A percentile compares a stretch with the other conserved stretches of the same genome.
phyloP scores from a whole-genome alignment of 1,140 invertebrate species.

The Anoplophora glabripennis region DNA sequence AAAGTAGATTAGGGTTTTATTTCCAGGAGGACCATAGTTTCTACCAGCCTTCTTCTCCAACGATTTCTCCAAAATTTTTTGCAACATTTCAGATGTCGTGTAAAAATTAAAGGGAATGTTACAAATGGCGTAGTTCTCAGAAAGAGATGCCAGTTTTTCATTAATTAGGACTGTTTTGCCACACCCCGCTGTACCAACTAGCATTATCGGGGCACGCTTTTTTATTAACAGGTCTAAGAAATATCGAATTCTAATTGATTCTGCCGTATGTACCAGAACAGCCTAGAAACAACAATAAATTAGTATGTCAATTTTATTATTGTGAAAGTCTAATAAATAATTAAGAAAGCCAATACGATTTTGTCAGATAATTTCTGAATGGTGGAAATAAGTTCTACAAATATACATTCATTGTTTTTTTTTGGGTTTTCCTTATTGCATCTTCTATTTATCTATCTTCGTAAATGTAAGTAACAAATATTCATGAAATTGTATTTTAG shows the following conservation, averaged over 20 bases:
- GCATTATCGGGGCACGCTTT: constrained; percentile 86
- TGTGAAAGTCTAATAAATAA: too few relatives aligned
- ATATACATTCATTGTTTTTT: too few relatives aligned
- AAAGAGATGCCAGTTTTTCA: constrained; percentile 78
- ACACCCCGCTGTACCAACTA: constrained; percentile 87
- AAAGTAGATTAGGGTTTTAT: constrained; percentile 92
- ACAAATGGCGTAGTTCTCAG: constrained; percentile 84
- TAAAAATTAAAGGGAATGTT: constrained; percentile 97
- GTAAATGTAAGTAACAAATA: too few relatives aligned
- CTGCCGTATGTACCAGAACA: constrained; percentile 87
- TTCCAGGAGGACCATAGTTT: constrained; percentile 93
- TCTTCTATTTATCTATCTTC: too few relatives aligned
- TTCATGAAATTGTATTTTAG: too few relatives aligned
- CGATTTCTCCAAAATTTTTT: constrained; percentile 92
- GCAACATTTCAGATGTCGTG: constrained; percentile 93
- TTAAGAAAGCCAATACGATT: too few relatives aligned
- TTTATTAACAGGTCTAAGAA: constrained; percentile 89
- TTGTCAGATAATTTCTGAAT: too few relatives aligned
- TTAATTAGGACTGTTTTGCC: constrained; percentile 87
- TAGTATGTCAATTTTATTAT: too few relatives aligned
- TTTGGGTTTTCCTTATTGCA: too few relatives aligned
- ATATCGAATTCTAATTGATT: constrained; percentile 85
- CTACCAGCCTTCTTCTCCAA: constrained; percentile 95
- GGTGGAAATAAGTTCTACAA: too few relatives aligned
- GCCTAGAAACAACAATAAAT: constrained; percentile 56